phyloP scores from a whole-genome alignment of 2,797 vertebrate genomes.

The Megalops cyprinoides region DNA sequence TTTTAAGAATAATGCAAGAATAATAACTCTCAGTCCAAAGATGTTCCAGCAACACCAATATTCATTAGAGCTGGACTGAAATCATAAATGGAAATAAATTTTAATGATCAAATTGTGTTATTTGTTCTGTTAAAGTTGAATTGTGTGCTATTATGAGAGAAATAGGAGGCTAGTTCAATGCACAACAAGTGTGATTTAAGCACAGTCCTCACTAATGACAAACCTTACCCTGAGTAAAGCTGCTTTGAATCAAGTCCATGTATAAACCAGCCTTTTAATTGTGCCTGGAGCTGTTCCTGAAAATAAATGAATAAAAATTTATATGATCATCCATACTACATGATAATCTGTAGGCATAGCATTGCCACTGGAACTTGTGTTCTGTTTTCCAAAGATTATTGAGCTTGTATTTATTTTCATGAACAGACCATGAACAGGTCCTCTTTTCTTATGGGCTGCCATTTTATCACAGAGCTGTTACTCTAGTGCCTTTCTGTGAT shows the following conservation, averaged over 20 bases:
- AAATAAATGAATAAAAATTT: background rate
- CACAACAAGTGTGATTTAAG: background rate
- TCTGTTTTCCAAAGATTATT: background rate
- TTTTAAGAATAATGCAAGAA: conserved; percentile 14
- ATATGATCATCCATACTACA: no score
- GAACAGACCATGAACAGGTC: background rate
- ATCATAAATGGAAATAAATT: background rate
- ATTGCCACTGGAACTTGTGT: background rate
- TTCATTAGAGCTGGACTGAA: background rate
- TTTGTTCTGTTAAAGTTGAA: background rate
- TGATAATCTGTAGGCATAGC: background rate
- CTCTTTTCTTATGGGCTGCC: no score
- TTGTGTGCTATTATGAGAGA: background rate
- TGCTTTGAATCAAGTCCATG: background rate
- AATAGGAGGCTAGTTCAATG: background rate
- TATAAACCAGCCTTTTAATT: background rate
- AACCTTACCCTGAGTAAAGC: background rate
- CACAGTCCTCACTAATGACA: background rate
- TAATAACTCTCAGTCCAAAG: no score
- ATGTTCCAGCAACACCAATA: background rate
- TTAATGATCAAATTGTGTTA: background rate
- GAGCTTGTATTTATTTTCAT: background rate
- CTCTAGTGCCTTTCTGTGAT: background rate
- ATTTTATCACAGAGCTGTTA: background rate
- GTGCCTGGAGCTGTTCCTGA: background rate